phyloP scores from a whole-genome alignment of 2,888 invertebrate genomes.

The Nephrotoma appendiculata region DNA sequence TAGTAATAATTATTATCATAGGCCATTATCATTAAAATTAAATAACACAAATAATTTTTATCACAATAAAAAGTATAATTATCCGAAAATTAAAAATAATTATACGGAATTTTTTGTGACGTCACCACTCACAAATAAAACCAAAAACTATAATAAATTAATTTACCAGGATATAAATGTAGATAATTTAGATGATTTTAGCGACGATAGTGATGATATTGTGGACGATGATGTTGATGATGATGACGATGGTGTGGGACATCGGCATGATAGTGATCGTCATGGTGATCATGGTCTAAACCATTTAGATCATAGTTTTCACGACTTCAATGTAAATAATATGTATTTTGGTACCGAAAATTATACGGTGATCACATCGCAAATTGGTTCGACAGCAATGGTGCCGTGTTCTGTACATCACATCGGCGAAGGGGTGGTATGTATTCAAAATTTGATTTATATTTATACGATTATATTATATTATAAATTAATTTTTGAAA shows the following conservation, averaged over 20 bases:
- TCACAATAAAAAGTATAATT: neutral
- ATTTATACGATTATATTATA: neutral
- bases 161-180: constrained; percentile 4
- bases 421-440: constrained; percentile 78
- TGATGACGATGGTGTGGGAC: neutral
- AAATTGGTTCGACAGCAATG: constrained; percentile 70
- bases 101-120: constrained; percentile 1
- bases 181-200: neutral
- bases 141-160: constrained; percentile 3
- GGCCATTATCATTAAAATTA: neutral
- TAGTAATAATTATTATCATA: neutral
- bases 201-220: neutral
- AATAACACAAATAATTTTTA: neutral
- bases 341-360: constrained; percentile 74
- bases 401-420: constrained; percentile 73
- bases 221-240: constrained; percentile 1
- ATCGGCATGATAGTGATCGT: neutral
- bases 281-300: neutral
- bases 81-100: constrained; percentile 2
- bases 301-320: neutral
- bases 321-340: neutral
- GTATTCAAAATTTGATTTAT: constrained; percentile 25
- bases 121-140: constrained; percentile 2
- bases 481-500: neutral
- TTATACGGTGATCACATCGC: constrained; percentile 65